Evolutionary conservation across 2,113 vertebrate species (phyloP).

Genomic region (Microtus montanus): DNA sequence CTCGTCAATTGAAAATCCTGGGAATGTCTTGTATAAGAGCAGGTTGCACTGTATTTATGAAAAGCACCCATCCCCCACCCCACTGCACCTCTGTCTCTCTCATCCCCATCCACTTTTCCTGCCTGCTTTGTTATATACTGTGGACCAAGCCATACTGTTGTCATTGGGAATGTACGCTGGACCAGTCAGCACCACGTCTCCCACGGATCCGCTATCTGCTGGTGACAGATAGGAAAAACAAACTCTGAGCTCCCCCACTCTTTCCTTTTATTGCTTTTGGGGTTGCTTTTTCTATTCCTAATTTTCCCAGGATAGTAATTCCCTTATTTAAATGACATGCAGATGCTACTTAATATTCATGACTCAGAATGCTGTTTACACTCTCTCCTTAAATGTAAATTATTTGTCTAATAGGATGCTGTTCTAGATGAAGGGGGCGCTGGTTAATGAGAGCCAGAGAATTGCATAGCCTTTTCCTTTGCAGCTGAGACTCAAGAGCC

Average conservation of each 20-base stretch:
- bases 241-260: neutral
- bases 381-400: conserved; percentile 45
- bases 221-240: neutral
- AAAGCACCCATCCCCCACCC: neutral
- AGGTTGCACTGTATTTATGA: neutral
- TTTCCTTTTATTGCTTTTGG: conserved; percentile 13
- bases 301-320: conserved; percentile 51
- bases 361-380: conserved; percentile 48
- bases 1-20: neutral
- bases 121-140: neutral
- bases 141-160: neutral
- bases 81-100: neutral
- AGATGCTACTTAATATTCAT: conserved; percentile 57
- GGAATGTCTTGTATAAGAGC: neutral
- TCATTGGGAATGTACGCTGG: neutral
- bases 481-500: conserved; percentile 8
- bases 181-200: neutral
- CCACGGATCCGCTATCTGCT: neutral
- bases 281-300: conserved; percentile 9
- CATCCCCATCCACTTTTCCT: neutral
- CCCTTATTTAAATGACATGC: conserved; percentile 54
- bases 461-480: conserved; percentile 43
- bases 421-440: conserved; percentile 40
- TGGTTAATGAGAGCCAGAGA: conserved; percentile 43
- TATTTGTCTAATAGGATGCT: conserved; percentile 49